Conservation (phyloP, 2,888 invertebrate species). For the Emmelina monodactyla region DNA sequence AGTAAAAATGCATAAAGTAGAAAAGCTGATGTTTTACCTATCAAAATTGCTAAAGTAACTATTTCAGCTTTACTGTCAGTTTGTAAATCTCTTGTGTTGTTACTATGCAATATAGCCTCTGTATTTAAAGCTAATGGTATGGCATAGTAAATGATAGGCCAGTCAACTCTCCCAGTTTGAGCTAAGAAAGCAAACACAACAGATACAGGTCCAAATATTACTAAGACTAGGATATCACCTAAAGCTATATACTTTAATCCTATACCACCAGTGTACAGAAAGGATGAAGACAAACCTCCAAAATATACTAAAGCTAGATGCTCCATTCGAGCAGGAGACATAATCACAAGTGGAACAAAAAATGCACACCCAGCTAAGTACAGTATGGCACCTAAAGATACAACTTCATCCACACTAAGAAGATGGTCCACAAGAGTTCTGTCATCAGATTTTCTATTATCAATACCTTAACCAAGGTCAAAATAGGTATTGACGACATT, state of each 20-base stretch:
- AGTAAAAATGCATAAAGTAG: constrained; percentile 88
- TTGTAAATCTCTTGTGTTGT: constrained; percentile 92
- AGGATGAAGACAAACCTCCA: constrained; percentile 93
- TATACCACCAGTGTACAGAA: constrained; percentile 96
- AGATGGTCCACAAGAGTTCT: constrained; percentile 94
- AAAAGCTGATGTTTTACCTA: constrained; percentile 91
- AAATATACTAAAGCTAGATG: constrained; percentile 94
- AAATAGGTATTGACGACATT: constrained; percentile 97
- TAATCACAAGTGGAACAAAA: constrained; percentile 76
- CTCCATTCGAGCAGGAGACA: constrained; percentile 93
- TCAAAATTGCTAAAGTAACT: constrained; percentile 92
- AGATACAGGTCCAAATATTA: constrained; percentile 93
- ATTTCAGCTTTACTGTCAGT: constrained; percentile 89
- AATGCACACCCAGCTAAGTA: constrained; percentile 88
- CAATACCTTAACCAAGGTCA: constrained; percentile 93
- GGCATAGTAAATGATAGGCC: constrained; percentile 91
- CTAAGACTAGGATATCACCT: constrained; percentile 89
- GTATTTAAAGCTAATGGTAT: constrained; percentile 93
- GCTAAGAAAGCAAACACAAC: constrained; percentile 93
- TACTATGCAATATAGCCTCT: constrained; percentile 94
- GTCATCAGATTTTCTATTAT: constrained; percentile 92
- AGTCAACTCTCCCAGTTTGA: constrained; percentile 90
- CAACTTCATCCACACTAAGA: constrained; percentile 75
- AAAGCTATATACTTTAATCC: constrained; percentile 95
- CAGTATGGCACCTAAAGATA: constrained; percentile 86